Percentiles rank a stretch among this genome's conserved stretches.
Evolutionary conservation across 2,888 invertebrate genomes (phyloP).

Genomic region (Drosophila kuntzei): DNA sequence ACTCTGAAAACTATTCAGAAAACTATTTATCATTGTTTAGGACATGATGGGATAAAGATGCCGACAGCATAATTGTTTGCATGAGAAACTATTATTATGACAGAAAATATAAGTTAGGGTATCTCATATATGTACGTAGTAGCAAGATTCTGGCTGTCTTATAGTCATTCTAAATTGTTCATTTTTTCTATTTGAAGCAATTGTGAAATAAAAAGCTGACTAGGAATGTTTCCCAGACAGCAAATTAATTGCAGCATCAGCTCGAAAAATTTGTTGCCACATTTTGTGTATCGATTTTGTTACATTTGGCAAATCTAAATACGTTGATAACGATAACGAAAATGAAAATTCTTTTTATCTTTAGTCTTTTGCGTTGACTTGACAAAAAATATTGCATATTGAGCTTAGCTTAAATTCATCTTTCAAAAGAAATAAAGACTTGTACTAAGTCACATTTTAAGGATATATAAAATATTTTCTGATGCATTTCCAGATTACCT

Average conservation of each 20-base stretch:
- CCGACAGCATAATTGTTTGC: background rate
- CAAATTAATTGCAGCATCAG: conserved; percentile 62
- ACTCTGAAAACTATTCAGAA: background rate
- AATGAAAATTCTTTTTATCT: conserved; percentile 11
- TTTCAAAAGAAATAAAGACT: conserved; percentile 25
- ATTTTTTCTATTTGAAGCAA: conserved; percentile 25
- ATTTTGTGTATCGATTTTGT: conserved; percentile 33
- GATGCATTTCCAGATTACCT: conserved; percentile 36
- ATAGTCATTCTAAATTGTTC: background rate
- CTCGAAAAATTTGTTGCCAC: conserved; percentile 33
- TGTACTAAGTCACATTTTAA: conserved; percentile 22
- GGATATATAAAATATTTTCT: conserved; percentile 6
- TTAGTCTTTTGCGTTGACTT: conserved; percentile 27
- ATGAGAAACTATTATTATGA: background rate
- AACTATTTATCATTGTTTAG: conserved; percentile 3
- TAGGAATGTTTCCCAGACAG: conserved; percentile 26
- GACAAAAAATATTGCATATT: conserved; percentile 12
- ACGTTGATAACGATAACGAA: conserved; percentile 5
- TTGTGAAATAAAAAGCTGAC: conserved; percentile 21
- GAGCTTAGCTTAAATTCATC: conserved; percentile 10
- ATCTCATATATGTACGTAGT: too few species aligned
- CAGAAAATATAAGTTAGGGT: background rate
- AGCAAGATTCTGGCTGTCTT: background rate
- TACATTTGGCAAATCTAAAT: conserved; percentile 22
- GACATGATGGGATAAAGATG: background rate